Evolutionary conservation across 2,113 vertebrate genomes (phyloP), one percentile per base, ranked within the genome.

Genomic region (Aegotheles bennettii): DNA sequence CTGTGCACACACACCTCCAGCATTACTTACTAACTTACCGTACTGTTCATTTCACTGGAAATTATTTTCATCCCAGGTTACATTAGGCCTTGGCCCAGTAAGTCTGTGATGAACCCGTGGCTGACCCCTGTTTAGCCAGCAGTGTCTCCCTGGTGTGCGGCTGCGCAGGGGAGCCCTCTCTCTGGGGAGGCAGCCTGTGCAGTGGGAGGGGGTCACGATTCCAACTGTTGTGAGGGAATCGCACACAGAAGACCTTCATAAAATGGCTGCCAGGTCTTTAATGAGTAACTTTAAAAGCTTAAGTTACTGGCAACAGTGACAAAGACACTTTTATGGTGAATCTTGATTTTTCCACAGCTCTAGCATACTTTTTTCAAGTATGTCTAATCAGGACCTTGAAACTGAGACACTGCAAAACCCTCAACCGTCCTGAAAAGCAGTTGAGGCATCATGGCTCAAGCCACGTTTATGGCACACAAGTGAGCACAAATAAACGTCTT

Each of bases 181-280:
- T 57, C 67, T 25, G 12, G 29, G 36, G 21, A 53, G 47, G 9
- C 26, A 64, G 5, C 5, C 42, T 2, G 3, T 53, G 56, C 56
- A n/a, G 9, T 0, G 2, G 56, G 19, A 69, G 11, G 29, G 4
- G 1, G 16, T 11, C 45, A 38, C 1, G 1, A 36, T 8, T 53
- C 8, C 1, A 13, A 35, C 57, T 59, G 20, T 33, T 60, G 0
- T 12, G 15, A 29, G 29, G 21, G 40, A 76, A 67, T 43, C 53
- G 78, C 2, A 0, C 17, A 13, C 18, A 38, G 21, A 96, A 93
- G 84, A 28, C 13, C 35, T 28, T 23, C 31, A 28, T 13, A 40
- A 87, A 77, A 42, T 16, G 7, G 21, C n/a, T 65, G 31, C 28
- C 65, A 67, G 18, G 33, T 14, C 17, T 53, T 35, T 71, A 71